phyloP scores from a whole-genome alignment of 1,140 invertebrate species.

The Xylocopa sonorina region DNA sequence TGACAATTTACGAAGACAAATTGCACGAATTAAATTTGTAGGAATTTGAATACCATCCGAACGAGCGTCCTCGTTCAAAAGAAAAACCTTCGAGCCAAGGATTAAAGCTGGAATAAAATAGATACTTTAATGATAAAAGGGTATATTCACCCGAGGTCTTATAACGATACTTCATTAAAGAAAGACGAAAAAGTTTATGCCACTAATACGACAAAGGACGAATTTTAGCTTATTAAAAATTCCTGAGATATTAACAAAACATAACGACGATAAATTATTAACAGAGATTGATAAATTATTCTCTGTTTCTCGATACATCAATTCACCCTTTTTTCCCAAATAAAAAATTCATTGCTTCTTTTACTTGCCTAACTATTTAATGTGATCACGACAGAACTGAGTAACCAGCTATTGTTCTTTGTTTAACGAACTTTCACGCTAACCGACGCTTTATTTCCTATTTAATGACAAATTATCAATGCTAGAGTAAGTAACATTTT shows the following conservation, averaged over 20 bases:
- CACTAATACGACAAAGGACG: neutral
- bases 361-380: slow-evolving; percentile 4
- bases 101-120: no score
- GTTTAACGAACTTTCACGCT: neutral
- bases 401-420: neutral
- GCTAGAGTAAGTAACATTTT: no score
- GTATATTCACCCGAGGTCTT: neutral
- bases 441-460: neutral
- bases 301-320: neutral
- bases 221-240: no score
- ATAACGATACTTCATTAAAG: neutral
- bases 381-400: neutral
- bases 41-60: no score
- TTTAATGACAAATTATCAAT: no score
- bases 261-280: neutral
- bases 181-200: neutral
- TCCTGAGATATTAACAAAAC: neutral
- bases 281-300: neutral
- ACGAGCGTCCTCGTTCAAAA: no score
- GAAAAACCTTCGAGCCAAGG: no score
- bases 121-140: no score
- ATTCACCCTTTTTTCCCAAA: neutral
- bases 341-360: slow-evolving; percentile 9
- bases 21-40: no score
- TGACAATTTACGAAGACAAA: no score